phyloP scores from a whole-genome alignment of 1,140 invertebrate species.

The Epicauta chinensis region DNA sequence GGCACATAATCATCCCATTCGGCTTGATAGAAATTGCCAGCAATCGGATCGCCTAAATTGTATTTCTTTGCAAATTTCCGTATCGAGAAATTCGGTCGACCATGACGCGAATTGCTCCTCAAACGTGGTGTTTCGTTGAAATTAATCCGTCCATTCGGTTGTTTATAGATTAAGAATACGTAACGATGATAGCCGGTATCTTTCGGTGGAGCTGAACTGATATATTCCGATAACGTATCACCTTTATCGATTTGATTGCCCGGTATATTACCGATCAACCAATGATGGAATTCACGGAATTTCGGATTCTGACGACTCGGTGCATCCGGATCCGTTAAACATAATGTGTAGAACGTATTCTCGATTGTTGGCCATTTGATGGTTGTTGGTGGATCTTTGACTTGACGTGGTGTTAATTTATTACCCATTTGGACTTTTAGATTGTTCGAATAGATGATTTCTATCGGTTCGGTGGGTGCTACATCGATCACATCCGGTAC shows the following conservation, averaged over 20 bases:
- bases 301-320: constrained; percentile 69
- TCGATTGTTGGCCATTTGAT: too few relatives aligned
- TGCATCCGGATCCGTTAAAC: constrained; percentile 81
- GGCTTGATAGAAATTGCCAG: constrained; percentile 9
- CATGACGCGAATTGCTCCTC: background rate
- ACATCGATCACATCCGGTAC: too few relatives aligned
- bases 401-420: too few relatives aligned
- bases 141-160: constrained; percentile 58
- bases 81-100: background rate
- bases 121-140: constrained; percentile 66
- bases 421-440: too few relatives aligned
- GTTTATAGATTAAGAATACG: constrained; percentile 79
- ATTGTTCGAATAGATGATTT: too few relatives aligned
- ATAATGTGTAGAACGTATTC: constrained; percentile 57
- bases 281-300: constrained; percentile 82
- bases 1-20: background rate
- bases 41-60: background rate
- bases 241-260: constrained; percentile 65
- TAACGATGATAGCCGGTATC: constrained; percentile 81
- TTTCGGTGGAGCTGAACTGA: constrained; percentile 76
- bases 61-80: constrained; percentile 5
- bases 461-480: too few relatives aligned
- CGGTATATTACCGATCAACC: constrained; percentile 85
- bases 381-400: too few relatives aligned
- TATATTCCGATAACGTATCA: constrained; percentile 60